Base-by-base conservation (phyloP, 2,888 invertebrate species). In the Galerucella pusilla region DNA sequence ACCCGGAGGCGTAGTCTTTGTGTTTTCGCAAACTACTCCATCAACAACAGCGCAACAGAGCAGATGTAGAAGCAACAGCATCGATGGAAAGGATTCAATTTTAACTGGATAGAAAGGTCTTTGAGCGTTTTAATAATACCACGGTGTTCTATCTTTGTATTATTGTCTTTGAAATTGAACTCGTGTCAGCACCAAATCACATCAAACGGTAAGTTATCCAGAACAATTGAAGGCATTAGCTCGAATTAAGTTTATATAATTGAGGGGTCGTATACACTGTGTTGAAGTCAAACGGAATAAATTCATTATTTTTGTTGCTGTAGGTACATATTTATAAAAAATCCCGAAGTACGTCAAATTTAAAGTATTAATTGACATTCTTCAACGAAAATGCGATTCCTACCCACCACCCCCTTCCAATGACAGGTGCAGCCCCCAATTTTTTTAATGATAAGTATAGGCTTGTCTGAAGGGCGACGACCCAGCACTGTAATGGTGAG, bases 101-200 rank as follows among this genome's bases (percentile, higher is more conserved):
- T 68, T 45, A 46, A 68, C 68, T 68, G 52, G 60, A 59, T 46
- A 35, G 54, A 63, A 28, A 63, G 71, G 73, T 85, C 86, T 86
- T 86, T 86, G 86, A 86, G 84, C 85, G 83, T 86, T 86, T 86
- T 86, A 86, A 85, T 86, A 85, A 85, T 79, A 78, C 80, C 76
- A 77, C 78, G 76, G 76, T 75, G 76, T 73, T 75, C 78, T 76
- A 75, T 45, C 65, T 45, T 14, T 25, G 54, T 72, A 16, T 63
- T 73, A 77, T 73, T 80, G 81, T 82, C 82, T 83, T 83, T 84
- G 83, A 81, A 80, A 82, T 81, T 76, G 70, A 46, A 2, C 78
- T 59, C 75, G 78, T 78, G 79, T 79, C 79, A 79, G 71, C 61
- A 71, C 73, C 79, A 79, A 75, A 76, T 77, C 75, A 77, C 76